Conservation (phyloP, 92 coral and sea anemone genomes). For the Muricea muricata region DNA sequence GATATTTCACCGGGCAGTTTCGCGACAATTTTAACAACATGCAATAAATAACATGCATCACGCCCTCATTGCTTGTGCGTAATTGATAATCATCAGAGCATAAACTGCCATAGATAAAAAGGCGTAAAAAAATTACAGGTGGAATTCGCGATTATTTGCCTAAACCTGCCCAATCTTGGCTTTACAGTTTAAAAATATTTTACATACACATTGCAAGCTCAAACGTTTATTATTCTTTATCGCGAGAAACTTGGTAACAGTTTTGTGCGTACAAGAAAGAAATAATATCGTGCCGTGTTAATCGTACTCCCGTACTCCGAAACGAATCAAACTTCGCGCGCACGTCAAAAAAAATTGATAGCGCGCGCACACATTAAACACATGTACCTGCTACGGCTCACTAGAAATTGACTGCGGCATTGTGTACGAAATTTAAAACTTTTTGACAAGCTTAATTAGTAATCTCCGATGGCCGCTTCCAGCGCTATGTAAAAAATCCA, state of each 20-base stretch:
- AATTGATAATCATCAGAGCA: background rate
- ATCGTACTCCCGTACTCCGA: no score
- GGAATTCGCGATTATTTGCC: conserved; percentile 19
- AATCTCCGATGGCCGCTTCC: background rate
- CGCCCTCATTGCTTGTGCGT: background rate
- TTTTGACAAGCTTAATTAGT: background rate
- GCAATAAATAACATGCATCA: background rate
- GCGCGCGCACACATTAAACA: background rate
- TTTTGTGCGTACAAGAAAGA: background rate
- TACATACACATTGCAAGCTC: background rate
- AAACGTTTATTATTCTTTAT: background rate
- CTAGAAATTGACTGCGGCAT: conserved; percentile 16
- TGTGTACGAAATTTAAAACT: conserved; percentile 4
- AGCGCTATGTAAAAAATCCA: background rate
- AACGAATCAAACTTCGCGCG: no score
- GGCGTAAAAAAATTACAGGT: conserved; percentile 34
- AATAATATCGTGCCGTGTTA: background rate
- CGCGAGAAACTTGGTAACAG: background rate
- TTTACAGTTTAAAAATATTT: background rate
- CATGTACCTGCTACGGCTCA: conserved; percentile 15
- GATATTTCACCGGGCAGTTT: no score
- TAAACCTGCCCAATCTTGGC: background rate
- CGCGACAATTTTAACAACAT: no score
- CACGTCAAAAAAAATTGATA: background rate
- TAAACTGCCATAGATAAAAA: conserved; percentile 1